Evolutionary conservation across 2,888 invertebrate genomes (phyloP), one percentile per base, ranked within the genome.

Genomic region (Lasius fuliginosus): DNA sequence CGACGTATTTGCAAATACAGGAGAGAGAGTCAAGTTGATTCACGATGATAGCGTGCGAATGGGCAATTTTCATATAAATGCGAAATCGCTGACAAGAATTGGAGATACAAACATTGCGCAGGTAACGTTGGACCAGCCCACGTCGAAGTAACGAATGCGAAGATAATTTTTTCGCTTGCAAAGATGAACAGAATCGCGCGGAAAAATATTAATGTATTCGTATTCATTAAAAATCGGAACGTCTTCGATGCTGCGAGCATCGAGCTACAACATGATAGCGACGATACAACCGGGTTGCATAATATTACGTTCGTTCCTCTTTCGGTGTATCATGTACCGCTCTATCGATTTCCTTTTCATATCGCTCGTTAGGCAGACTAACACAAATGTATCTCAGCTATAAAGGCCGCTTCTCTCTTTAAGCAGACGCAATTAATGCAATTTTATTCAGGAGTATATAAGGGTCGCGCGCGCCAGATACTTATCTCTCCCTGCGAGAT

Each of bases 331-430:
- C 79, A 73, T 62, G 56, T 81, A 49, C 79, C 79, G 88, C 89
- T 84, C 84, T 69, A 88, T 88, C 77, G 88, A 88, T 88, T 88
- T 88, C 87, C 83, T 69, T 77, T 53, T 74, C 77, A 64, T 77
- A 82, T 83, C 60, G 83, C 79, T 83, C 77, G 73, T 77, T 73
- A 68, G 56, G 23, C 49, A 40, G 65, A 33, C 56, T 27, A n/a
- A 53, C 53, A 8, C 79, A 71, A n/a, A 23, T 23, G 33, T 42
- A 79, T 83, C 77, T 46, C 64, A 42, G 1, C 56, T 33, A 76
- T 67, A 64, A 74, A 77, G 40, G 69, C 53, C 36, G 67, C 36
- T 49, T 27, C 53, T 67, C 36, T 67, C 36, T 64, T 58, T 82
- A 77, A 58, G 56, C 49, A 65, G 77, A 58, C 60, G 65, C 62